Base-by-base conservation (phyloP, 1,140 invertebrate genomes). In the Ips typographus region DNA sequence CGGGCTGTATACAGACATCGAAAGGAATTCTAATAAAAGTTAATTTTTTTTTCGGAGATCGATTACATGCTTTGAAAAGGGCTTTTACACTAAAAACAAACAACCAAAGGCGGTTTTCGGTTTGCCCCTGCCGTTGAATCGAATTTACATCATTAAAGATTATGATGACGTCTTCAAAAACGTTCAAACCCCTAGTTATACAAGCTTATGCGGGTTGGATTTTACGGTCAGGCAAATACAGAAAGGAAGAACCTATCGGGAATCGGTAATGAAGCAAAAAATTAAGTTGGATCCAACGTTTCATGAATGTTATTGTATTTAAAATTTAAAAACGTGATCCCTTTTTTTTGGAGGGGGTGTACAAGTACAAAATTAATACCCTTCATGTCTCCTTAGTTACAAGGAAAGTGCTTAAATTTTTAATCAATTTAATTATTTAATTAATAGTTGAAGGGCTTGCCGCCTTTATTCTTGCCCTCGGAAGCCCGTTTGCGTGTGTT, bases 61-160 rank as follows among this genome's bases (percentile, higher is more conserved):
- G 22, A 22, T 22, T 22, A 22, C 22, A 22, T 22, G 22, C 22
- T 22, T 22, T 22, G 22, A 22, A 22, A 22, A 22, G 22, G 22
- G 22, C 22, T 22, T 22, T 22, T 22, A 22, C 22, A 22, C 22
- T 49, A 49, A 49, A 49, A 49, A 61, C 59, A 61, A 61, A 61
- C 40, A 40, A 40, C 37, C 37, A 47, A 61, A 47, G 36, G 4
- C 3, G 6, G 39, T 38, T 40, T 38, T 40, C 22, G 22, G 22
- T 22, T 22, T 36, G 56, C 56, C 56, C 41, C 22, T 43, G 65
- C 36, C 53, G 49, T 39, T 49, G 58, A 67, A 64, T 67, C 70
- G 65, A 71, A 65, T 71, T 62, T 71, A 67, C 70, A 71, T 71
- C 70, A 62, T 67, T 71, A 71, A 65, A 60, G 64, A 71, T 51